These are phyloP conservation scores for Drosophila robusta DNA, from an alignment of 2,888 invertebrate genomes.

Conservation along the genomic window DNA sequence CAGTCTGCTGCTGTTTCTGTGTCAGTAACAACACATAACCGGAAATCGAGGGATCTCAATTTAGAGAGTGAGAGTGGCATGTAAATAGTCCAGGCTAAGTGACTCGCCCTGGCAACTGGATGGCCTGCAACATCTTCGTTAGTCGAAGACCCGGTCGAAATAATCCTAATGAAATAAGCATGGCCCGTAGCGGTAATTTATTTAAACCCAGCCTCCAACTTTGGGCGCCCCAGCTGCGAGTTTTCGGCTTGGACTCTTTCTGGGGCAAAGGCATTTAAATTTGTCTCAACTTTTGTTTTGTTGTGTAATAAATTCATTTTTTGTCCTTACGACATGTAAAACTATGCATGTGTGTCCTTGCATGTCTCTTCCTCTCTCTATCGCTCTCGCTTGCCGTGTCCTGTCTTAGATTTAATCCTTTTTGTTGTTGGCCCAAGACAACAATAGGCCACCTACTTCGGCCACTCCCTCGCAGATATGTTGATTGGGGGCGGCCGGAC, in stretches of 20 bases:
- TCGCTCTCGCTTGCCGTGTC: background rate
- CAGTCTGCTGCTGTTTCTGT: constrained; percentile 41
- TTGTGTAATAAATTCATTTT: constrained; percentile 83
- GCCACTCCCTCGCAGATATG: constrained; percentile 47
- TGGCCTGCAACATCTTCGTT: constrained; percentile 24
- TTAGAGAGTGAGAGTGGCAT: constrained; percentile 25
- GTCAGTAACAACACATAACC: constrained; percentile 60
- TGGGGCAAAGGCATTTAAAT: constrained; percentile 69
- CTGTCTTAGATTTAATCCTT: constrained; percentile 79
- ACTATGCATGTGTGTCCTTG: constrained; percentile 55
- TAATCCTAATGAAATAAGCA: constrained; percentile 81
- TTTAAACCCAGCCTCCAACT: constrained; percentile 60
- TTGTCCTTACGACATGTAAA: constrained; percentile 73
- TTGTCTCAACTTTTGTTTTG: constrained; percentile 81
- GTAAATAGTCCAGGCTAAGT: constrained; percentile 22
- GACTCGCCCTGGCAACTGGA: constrained; percentile 8
- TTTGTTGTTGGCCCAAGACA: constrained; percentile 67
- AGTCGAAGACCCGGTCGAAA: constrained; percentile 55
- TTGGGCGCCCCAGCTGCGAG: constrained; percentile 49
- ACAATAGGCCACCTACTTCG: constrained; percentile 1
- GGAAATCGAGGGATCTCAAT: constrained; percentile 73
- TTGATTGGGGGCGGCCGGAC: constrained; percentile 70
- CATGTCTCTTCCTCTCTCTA: constrained; percentile 2
- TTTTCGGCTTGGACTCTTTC: constrained; percentile 35
- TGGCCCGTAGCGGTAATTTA: constrained; percentile 82